Conservation (phyloP, 2,888 invertebrate genomes). For the Lepidochitona cinerea region DNA sequence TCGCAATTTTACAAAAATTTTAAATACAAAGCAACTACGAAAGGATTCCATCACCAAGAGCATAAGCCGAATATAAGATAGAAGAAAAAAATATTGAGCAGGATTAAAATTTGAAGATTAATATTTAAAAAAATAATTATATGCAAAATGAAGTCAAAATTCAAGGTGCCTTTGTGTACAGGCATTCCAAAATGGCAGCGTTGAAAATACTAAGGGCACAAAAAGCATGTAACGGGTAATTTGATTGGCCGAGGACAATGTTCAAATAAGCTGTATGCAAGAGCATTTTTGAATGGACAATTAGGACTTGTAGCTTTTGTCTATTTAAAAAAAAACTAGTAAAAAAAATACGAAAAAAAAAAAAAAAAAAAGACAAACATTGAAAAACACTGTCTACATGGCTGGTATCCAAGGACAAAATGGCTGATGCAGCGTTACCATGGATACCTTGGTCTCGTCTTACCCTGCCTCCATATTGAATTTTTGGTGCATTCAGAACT, state of each 20-base stretch:
- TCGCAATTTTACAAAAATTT: too few relatives aligned
- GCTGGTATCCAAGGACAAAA: background rate
- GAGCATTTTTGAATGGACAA: background rate
- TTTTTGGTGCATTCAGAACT: constrained; percentile 94
- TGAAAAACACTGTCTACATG: too few relatives aligned
- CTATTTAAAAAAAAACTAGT: background rate
- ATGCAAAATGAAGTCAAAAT: too few relatives aligned
- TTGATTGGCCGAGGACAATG: background rate
- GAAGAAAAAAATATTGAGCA: background rate
- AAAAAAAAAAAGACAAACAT: too few relatives aligned
- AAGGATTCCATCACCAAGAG: background rate
- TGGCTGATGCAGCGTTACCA: background rate
- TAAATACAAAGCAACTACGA: too few relatives aligned
- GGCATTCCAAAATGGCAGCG: too few relatives aligned
- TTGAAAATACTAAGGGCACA: background rate
- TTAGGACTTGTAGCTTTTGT: background rate
- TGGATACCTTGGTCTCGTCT: constrained; percentile 71
- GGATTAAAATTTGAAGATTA: background rate
- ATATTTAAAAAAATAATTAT: too few relatives aligned
- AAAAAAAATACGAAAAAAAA: too few relatives aligned
- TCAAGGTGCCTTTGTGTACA: too few relatives aligned
- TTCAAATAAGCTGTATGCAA: background rate
- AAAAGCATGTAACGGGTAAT: background rate
- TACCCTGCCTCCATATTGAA: constrained; percentile 96
- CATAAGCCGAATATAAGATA: background rate